Conservation (phyloP, 2,888 invertebrate genomes). For the Tenthredo livida region DNA sequence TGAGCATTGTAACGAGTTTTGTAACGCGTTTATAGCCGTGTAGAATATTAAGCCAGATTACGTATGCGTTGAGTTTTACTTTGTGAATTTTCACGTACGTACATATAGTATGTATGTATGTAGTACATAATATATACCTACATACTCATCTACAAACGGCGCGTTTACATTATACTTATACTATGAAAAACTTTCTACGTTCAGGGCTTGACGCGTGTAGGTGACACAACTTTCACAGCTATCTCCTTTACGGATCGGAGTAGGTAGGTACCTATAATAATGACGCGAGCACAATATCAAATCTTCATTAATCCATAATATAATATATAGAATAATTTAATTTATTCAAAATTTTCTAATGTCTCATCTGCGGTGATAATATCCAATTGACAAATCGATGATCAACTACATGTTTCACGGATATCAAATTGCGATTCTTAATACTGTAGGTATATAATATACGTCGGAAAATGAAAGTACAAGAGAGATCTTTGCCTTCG, state of each 20-base stretch:
- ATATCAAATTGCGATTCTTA: neutral
- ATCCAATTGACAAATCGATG: neutral
- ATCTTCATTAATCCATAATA: neutral
- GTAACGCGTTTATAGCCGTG: conserved; percentile 65
- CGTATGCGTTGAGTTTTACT: conserved; percentile 54
- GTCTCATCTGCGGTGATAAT: neutral
- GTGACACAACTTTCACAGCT: conserved; percentile 66
- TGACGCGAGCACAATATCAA: neutral
- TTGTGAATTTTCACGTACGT: neutral
- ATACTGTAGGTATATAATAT: neutral
- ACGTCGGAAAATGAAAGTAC: conserved; percentile 42
- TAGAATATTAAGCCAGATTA: conserved; percentile 69
- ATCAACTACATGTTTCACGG: neutral
- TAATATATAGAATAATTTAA: neutral
- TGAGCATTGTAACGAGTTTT: conserved; percentile 63
- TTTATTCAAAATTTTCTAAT: neutral
- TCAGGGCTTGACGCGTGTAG: conserved; percentile 57
- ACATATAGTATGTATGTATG: too few species aligned
- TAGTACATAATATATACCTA: neutral
- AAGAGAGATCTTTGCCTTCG: conserved; percentile 40
- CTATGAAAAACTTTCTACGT: conserved; percentile 61
- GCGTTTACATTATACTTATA: neutral
- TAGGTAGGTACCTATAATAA: neutral
- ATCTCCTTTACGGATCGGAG: conserved; percentile 59
- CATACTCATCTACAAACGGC: neutral